These are phyloP conservation scores for Biston betularia DNA, from an alignment of 2,888 invertebrate species.

Conservation along the genomic window DNA sequence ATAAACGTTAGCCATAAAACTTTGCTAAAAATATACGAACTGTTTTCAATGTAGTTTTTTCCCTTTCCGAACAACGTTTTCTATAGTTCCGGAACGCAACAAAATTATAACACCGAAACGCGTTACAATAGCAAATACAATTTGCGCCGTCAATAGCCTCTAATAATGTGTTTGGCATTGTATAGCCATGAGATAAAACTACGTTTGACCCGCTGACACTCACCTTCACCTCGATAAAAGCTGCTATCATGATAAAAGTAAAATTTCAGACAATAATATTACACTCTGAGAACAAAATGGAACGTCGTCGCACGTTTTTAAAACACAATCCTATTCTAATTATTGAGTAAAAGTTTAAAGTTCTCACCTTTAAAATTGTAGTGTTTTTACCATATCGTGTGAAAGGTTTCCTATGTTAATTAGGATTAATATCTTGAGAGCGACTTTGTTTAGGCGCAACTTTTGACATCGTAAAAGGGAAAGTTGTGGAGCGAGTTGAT, in stretches of 20 bases:
- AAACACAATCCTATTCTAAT: slow-evolving; percentile 35
- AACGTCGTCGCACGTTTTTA: slow-evolving; percentile 32
- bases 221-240: slow-evolving; percentile 35
- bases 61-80: no score
- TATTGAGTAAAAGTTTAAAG: slow-evolving; percentile 46
- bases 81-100: not conserved
- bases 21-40: no score
- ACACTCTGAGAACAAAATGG: slow-evolving; percentile 31
- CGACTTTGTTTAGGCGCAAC: slow-evolving; percentile 54
- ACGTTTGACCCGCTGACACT: slow-evolving; percentile 29
- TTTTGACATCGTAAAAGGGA: slow-evolving; percentile 67
- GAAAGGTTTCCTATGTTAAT: slow-evolving; percentile 54
- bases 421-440: slow-evolving; percentile 59
- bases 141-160: slow-evolving; percentile 17
- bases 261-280: slow-evolving; percentile 31
- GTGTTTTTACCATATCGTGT: slow-evolving; percentile 50
- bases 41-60: no score
- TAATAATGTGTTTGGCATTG: slow-evolving; percentile 26
- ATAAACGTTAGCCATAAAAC: no score
- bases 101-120: slow-evolving; percentile 3
- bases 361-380: slow-evolving; percentile 37
- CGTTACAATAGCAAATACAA: slow-evolving; percentile 9
- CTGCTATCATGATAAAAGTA: slow-evolving; percentile 32
- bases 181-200: slow-evolving; percentile 23
- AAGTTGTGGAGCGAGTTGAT: slow-evolving; percentile 54